Evolutionary conservation across 2,888 invertebrate species (phyloP), one percentile per base, ranked within the genome.

Genomic region (Calameuta idolon): DNA sequence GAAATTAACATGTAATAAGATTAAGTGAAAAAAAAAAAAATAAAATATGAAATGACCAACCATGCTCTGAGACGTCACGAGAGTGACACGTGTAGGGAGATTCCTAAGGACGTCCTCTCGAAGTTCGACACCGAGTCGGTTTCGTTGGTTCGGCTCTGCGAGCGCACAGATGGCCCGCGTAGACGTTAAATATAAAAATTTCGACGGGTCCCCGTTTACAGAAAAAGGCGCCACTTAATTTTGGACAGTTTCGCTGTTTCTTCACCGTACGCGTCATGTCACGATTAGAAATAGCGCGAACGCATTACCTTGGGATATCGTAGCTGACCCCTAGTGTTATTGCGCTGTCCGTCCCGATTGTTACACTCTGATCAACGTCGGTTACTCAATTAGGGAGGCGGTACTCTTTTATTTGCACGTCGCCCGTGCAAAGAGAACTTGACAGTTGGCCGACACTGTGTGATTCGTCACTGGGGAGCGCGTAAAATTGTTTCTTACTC

Each of bases 111-210:
- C 23, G 55, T 55, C 2, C 55, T 55, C 9, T 23, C 55, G 55
- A 55, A 9, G 55, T 55, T 55, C 55, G 23, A 23, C 55, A 55
- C 55, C 2, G 23, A 55, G 55, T 9, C 23, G 23, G 23, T 55
- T 55, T 23, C 23, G 55, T 55, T 55, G 23, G 55, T 55, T 55
- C 23, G 55, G 23, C 23, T 55, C 55, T 9, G 2, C 55, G 55
- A 23, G 9, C 2, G 55, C 55, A 9, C 55, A 55, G 55, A 55
- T 55, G 55, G 55, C 55, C 55, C 55, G 55, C 55, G 55, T 55
- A 23, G 71, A 71, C 71, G 71, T 71, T 71, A 71, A 71, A 71
- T 71, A 71, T 71, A 71, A 71, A 71, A 34, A 31, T 31, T 31
- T 34, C 9, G 23, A 55, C 55, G 55, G 55, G 55, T 55, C 55